Percentiles rank a stretch among this genome's conserved stretches.
These are phyloP conservation scores for Lutra lutra DNA, from an alignment of 2,797 vertebrate species.

Conservation along the genomic window DNA sequence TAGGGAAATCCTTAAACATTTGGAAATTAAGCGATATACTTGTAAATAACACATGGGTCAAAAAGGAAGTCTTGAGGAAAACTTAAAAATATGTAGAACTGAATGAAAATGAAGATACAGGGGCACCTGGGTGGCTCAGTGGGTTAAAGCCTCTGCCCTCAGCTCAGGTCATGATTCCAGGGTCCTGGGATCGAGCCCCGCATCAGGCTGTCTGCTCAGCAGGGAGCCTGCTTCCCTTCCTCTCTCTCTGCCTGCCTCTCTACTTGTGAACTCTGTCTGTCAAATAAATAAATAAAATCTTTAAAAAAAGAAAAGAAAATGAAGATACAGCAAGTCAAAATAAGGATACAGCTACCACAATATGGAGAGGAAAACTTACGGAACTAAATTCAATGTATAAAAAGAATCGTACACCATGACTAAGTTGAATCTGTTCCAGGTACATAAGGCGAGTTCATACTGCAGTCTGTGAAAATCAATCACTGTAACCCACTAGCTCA, in stretches of 20 bases:
- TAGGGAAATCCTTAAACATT: background rate
- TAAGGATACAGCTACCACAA: background rate
- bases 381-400: background rate
- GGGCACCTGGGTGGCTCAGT: no score
- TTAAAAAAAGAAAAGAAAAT: background rate
- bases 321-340: background rate
- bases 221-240: no score
- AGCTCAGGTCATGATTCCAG: no score
- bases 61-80: background rate
- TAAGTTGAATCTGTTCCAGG: background rate
- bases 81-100: background rate
- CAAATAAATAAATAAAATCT: background rate
- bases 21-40: background rate
- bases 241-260: no score
- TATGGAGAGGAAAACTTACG: background rate
- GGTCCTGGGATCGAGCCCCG: no score
- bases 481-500: background rate
- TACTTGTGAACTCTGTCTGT: no score
- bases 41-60: background rate
- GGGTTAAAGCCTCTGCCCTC: no score
- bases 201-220: no score
- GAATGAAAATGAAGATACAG: background rate
- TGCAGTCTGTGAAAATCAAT: background rate
- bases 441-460: background rate
- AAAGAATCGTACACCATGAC: background rate